These are phyloP conservation scores for Plectrocnemia conspersa DNA, from an alignment of 1,140 invertebrate genomes.

Conservation along the genomic window DNA sequence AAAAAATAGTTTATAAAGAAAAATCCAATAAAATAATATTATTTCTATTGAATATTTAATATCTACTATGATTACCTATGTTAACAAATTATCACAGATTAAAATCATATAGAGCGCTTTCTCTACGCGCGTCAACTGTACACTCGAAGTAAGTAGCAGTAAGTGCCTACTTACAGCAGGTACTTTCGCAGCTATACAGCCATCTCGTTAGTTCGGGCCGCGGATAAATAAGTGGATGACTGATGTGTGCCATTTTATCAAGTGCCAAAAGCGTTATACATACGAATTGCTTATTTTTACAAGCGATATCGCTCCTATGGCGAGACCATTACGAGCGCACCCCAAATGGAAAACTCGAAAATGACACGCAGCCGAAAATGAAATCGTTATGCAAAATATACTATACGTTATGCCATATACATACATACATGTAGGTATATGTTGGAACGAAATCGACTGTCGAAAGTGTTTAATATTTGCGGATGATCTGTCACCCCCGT, in stretches of 20 bases:
- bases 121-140: not conserved
- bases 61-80: no score
- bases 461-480: no score
- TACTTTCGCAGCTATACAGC: slow-evolving; percentile 19
- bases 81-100: not conserved
- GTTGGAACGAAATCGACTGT: not conserved
- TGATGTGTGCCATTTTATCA: slow-evolving; percentile 4
- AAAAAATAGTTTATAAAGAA: no score
- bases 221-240: slow-evolving; percentile 15
- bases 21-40: no score
- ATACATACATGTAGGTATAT: not conserved
- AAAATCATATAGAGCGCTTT: slow-evolving; percentile 3
- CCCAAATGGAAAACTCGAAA: not conserved
- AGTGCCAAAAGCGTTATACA: not conserved
- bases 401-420: not conserved
- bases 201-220: slow-evolving; percentile 17
- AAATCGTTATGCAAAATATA: not conserved
- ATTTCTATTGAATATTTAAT: no score
- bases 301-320: no score
- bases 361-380: not conserved
- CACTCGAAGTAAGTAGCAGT: slow-evolving; percentile 16
- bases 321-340: no score
- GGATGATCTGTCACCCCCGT: slow-evolving; percentile 14
- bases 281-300: slow-evolving; percentile 5
- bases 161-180: slow-evolving; percentile 22